Conservation (phyloP, 2,113 vertebrate genomes). For the Pristiophorus japonicus region DNA sequence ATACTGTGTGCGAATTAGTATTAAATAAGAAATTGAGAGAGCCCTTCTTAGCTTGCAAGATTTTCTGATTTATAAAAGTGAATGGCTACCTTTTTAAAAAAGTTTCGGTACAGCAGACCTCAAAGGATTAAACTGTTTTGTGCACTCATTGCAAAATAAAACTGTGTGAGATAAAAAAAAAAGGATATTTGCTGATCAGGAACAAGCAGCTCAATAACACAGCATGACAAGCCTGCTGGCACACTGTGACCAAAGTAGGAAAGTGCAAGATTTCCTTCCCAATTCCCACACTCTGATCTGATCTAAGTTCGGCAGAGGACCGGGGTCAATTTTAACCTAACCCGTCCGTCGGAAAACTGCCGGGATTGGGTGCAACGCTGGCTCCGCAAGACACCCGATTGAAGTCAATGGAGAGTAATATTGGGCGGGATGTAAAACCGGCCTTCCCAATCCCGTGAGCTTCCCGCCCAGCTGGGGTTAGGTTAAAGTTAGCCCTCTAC, state of each 20-base stretch:
- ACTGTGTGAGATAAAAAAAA: neutral
- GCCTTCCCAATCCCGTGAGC: neutral
- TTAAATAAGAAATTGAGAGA: too few species aligned
- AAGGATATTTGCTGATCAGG: neutral
- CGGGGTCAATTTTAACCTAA: neutral
- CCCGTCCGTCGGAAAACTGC: neutral
- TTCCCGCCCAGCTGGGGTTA: neutral
- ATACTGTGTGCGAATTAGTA: neutral
- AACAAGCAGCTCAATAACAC: neutral
- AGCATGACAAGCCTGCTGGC: neutral
- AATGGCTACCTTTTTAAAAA: neutral
- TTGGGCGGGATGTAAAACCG: neutral
- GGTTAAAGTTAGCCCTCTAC: too few species aligned
- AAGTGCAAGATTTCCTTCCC: neutral
- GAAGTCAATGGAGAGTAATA: neutral
- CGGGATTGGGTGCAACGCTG: neutral
- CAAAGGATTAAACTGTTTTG: neutral
- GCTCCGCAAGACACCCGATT: neutral
- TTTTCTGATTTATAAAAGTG: neutral
- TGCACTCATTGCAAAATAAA: neutral
- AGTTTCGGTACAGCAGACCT: neutral
- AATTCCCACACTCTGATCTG: neutral
- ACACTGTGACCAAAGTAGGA: neutral
- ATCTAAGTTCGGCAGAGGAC: neutral
- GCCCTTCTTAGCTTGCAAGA: neutral